Base-by-base conservation (phyloP, 2,888 invertebrate species). In the Chirona hameri region DNA sequence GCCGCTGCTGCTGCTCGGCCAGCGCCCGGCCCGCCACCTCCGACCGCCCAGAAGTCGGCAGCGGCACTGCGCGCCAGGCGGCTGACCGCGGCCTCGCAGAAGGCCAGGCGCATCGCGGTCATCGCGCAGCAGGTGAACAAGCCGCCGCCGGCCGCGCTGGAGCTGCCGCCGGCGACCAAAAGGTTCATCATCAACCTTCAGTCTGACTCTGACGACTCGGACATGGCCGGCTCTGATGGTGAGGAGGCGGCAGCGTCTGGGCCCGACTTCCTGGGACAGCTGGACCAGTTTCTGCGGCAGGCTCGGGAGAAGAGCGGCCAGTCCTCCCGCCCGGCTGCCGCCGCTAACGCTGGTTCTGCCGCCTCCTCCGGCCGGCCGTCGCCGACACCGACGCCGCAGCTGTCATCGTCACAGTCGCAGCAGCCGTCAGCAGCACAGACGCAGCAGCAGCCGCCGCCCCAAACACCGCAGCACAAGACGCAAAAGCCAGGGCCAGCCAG, bases 101-200 rank as follows among this genome's bases (percentile, higher is more conserved):
- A 60, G 24, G n/a, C 10, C 60, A 24, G n/a, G 60, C 60, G n/a
- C 3, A n/a, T 10, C 21, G 31, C 72, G 9, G 29, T 18, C 18
- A 31, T 18, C 18, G 18, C 31, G 72, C 31, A 31, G 29, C 72
- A 14, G 29, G 29, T 5, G 14, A n/a, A n/a, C n/a, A 69, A 29
- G 18, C 29, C 29, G 15, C 69, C 14, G 69, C 5, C n/a, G 27
- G 12, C 27, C 27, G 65, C 65, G 27, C 27, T 27, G 29, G 29
- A 27, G 72, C 27, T 31, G 3, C 69, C 69, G 76, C 39, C 76
- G 76, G 76, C 76, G 21, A 39, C 39, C 76, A 39, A 46, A 39
- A 21, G 76, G 24, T 76, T 76, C 76, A 76, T 76, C 46, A 76
- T 76, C 46, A 76, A 39, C 76, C 76, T 76, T 21, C 76, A 76